Percentiles rank a stretch among this genome's conserved stretches.
Evolutionary conservation across 1,140 invertebrate species (phyloP).

Genomic region (Tenebrio molitor): DNA sequence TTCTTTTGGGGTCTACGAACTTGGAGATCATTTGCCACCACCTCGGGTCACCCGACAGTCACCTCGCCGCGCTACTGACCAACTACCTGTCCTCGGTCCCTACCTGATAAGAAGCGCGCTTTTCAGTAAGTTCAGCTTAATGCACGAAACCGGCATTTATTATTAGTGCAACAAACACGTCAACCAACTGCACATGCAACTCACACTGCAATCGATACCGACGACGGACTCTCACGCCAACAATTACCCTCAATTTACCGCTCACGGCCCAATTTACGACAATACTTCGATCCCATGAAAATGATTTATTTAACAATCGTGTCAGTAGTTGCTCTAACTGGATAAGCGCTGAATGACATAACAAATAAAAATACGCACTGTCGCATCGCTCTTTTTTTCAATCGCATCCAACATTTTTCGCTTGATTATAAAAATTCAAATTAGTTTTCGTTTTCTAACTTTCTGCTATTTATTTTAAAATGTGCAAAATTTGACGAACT

Average conservation of each 20-base stretch:
- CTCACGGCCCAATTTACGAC: background rate
- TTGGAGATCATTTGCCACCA: conserved; percentile 44
- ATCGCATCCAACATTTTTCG: too few species aligned
- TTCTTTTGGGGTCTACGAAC: conserved; percentile 45
- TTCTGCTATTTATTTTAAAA: too few species aligned
- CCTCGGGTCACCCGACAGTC: conserved; percentile 14
- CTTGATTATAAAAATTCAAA: too few species aligned
- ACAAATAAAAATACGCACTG: too few species aligned
- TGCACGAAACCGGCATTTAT: conserved; percentile 7
- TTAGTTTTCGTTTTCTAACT: too few species aligned
- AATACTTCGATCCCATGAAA: too few species aligned
- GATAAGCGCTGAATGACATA: too few species aligned
- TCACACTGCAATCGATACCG: background rate
- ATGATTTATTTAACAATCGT: too few species aligned
- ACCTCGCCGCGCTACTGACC: conserved; percentile 33
- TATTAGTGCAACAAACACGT: background rate
- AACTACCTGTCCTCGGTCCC: conserved; percentile 35
- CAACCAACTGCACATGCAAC: background rate
- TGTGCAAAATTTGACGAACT: too few species aligned
- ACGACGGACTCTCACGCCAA: background rate
- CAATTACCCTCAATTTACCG: background rate
- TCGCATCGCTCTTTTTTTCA: too few species aligned
- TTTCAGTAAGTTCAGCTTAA: conserved; percentile 37
- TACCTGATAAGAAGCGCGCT: conserved; percentile 35
- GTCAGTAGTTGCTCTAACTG: too few species aligned